Evolutionary conservation across 2,113 vertebrate species (phyloP), one percentile per base, ranked within the genome.

Genomic region (Turnix velox): DNA sequence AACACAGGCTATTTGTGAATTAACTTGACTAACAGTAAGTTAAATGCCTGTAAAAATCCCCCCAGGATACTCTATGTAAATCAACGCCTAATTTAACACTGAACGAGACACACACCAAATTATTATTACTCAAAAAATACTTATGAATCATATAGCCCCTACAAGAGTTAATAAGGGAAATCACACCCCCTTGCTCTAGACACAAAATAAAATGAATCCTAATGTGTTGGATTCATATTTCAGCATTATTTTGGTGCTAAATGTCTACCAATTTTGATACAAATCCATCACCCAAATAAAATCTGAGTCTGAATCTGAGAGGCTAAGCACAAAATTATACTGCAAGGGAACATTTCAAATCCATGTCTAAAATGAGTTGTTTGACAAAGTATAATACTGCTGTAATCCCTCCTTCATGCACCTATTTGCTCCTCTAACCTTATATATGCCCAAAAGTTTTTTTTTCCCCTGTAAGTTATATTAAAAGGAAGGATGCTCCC

Each of bases 231-330:
- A 57, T 89, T 92, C 33, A 23, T 83, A 85, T 84, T 87, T 84
- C 89, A 76, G 43, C 16, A 3, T 61, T 62, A 46, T 62, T 92
- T 72, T 30, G 63, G 58, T 94, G 75, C 74, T 92, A 84, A 94
- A 87, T 13, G 62, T 62, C 75, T 40, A 33, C 66, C 1, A 6
- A 66, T 85, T 91, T 90, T 84, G 82, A 89, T 16, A 91, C 58
- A 93, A 94, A 91, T 76, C 57, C 74, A 82, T 79, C 74, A 91
- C 45, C 37, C 68, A 76, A 87, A 89, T 87, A 92, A 95, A 93
- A 90, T 79, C 46, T 83, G 75, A 95, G 33, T 76, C 71, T 94
- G 92, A 91, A 85, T n/a, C 74, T 52, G 45, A 87, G 63, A 92
- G 48, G 52, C 33, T 63, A 63, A 46, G 55, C 66, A 79, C 94